A percentile compares a stretch with the other conserved stretches of the same genome.
Conservation (phyloP, 2,888 invertebrate genomes). For the Ormia ochracea region DNA sequence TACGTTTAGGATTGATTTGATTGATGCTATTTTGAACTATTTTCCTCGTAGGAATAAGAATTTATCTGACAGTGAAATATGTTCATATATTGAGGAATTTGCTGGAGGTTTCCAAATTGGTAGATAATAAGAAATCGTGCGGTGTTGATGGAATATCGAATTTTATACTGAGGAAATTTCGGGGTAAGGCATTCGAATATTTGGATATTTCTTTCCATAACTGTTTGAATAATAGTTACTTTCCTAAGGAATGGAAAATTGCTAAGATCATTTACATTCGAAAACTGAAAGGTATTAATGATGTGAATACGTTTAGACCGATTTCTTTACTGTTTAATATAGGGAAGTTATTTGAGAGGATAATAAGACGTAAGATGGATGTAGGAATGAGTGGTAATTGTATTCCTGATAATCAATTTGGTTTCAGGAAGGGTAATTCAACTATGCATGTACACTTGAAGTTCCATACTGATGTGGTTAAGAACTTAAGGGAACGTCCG, state of each 20-base stretch:
- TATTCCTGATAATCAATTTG: not conserved
- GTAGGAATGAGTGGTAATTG: not conserved
- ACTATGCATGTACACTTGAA: too few species aligned
- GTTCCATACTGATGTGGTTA: not conserved
- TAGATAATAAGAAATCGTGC: not conserved
- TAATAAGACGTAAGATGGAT: not conserved
- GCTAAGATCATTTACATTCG: not conserved
- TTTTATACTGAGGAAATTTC: not conserved
- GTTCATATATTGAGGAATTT: too few species aligned
- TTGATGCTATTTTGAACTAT: too few species aligned
- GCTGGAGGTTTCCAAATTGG: not conserved
- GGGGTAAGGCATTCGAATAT: not conserved
- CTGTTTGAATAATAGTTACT: not conserved
- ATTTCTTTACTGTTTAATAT: not conserved
- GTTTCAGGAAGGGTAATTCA: too few species aligned
- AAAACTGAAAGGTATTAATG: not conserved
- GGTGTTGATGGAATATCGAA: not conserved
- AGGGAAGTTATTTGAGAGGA: not conserved
- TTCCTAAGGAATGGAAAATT: not conserved
- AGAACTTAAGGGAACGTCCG: not conserved
- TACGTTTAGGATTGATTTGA: too few species aligned
- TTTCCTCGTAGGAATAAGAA: too few species aligned
- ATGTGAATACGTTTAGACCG: not conserved
- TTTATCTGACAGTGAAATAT: too few species aligned
- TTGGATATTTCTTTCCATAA: not conserved